Conservation (phyloP, 2,113 vertebrate genomes). For the Cromileptes altivelis region DNA sequence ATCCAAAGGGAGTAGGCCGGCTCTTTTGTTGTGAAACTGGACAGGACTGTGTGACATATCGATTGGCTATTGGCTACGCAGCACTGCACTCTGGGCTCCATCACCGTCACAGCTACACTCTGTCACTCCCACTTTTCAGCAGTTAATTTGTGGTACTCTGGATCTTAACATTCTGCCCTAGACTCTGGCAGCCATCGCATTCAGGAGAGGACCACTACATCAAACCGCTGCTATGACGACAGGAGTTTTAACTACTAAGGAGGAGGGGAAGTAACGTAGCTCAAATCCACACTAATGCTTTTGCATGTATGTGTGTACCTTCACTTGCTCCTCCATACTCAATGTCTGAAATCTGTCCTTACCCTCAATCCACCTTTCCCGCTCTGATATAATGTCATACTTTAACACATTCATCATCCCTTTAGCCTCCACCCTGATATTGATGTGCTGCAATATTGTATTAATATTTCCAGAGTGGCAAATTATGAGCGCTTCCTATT, state of each 20-base stretch:
- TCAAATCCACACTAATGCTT: conserved; percentile 22
- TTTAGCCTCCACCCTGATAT: conserved; percentile 38
- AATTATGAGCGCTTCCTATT: conserved; percentile 61
- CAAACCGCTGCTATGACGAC: conserved; percentile 58
- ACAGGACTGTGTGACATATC: conserved; percentile 73
- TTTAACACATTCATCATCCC: conserved; percentile 37
- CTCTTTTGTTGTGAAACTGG: conserved; percentile 45
- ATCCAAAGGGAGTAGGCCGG: conserved; percentile 53
- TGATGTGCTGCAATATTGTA: conserved; percentile 45
- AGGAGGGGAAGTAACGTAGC: not conserved
- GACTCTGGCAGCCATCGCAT: conserved; percentile 64
- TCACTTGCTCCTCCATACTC: conserved; percentile 22
- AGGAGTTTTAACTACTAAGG: conserved; percentile 52
- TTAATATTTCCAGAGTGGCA: conserved; percentile 59
- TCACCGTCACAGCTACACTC: conserved; percentile 56
- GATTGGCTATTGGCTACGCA: conserved; percentile 67
- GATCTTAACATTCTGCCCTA: conserved; percentile 64
- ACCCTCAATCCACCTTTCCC: conserved; percentile 18
- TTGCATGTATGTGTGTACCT: conserved; percentile 20
- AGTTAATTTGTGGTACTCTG: conserved; percentile 68
- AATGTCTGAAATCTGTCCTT: conserved; percentile 45
- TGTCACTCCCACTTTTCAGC: conserved; percentile 74
- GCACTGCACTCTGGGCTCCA: conserved; percentile 70
- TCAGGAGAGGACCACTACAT: conserved; percentile 65
- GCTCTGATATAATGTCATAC: conserved; percentile 37